These are phyloP conservation scores for Octodon degus DNA, from an alignment of 2,113 vertebrate species.

Conservation along the genomic window DNA sequence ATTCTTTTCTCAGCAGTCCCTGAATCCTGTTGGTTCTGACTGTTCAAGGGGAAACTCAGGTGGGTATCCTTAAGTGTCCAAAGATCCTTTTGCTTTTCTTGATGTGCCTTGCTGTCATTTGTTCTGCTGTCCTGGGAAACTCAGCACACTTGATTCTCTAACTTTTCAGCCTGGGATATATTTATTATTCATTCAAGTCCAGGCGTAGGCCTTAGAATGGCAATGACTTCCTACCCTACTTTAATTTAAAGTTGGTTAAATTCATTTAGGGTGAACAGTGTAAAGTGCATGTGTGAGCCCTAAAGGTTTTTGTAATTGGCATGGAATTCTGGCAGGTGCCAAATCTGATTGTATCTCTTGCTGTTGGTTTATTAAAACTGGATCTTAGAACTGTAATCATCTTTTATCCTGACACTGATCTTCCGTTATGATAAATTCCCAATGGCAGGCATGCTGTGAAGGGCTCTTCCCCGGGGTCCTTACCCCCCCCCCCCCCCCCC, in stretches of 20 bases:
- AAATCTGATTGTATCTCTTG: not conserved
- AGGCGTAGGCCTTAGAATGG: not conserved
- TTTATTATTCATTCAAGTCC: constrained; percentile 36
- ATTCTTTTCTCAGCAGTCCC: not conserved
- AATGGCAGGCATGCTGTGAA: not conserved
- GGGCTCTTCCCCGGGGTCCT: not conserved
- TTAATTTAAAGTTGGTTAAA: constrained; percentile 7
- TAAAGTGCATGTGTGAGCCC: not conserved
- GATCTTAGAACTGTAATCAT: constrained; percentile 13
- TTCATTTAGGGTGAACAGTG: not conserved
- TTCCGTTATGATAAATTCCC: not conserved
- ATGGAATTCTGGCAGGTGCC: constrained; percentile 3
- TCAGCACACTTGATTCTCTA: not conserved
- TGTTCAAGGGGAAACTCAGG: not conserved
- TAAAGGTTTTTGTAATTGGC: not conserved
- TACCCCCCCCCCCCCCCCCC: no score
- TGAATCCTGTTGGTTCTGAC: not conserved
- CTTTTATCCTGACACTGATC: not conserved
- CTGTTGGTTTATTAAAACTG: constrained; percentile 51
- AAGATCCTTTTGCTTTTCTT: not conserved
- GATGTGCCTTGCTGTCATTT: not conserved
- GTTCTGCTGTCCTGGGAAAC: not conserved
- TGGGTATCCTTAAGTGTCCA: not conserved
- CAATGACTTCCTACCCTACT: not conserved
- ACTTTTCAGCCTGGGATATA: constrained; percentile 18